Evolutionary conservation across 1,140 invertebrate species (phyloP).

Genomic region (Diachasmimorpha longicaudata): DNA sequence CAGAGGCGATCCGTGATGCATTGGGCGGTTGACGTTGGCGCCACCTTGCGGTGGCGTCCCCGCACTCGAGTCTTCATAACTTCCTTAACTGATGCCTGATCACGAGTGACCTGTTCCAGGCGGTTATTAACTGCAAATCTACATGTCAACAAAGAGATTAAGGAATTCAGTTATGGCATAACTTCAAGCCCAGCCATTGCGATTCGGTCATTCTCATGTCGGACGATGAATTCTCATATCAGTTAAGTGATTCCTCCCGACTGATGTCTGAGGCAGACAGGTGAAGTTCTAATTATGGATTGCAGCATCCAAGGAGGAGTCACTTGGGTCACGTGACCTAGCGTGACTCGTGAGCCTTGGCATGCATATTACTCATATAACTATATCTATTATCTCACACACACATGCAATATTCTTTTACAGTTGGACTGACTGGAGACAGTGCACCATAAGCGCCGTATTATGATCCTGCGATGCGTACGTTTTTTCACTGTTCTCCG

Average conservation of each 20-base stretch:
- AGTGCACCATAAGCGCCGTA: neutral
- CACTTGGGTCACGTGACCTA: slow-evolving; percentile 22
- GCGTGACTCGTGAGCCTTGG: slow-evolving; percentile 36
- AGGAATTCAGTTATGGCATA: too few species aligned
- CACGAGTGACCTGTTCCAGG: too few species aligned
- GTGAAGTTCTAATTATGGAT: slow-evolving; percentile 19
- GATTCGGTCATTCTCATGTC: slow-evolving; percentile 1
- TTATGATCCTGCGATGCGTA: neutral
- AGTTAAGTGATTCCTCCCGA: too few species aligned
- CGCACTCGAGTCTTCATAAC: too few species aligned
- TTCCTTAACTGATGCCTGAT: too few species aligned
- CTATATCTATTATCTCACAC: slow-evolving; percentile 1
- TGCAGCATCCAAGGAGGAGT: slow-evolving; percentile 2
- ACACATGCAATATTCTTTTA: slow-evolving; percentile 6
- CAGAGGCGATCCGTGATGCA: too few species aligned
- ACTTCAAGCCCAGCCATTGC: neutral
- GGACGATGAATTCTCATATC: neutral
- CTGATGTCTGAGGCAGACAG: slow-evolving; percentile 1
- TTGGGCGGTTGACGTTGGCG: too few species aligned
- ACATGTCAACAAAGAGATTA: too few species aligned
- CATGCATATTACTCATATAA: slow-evolving; percentile 31
- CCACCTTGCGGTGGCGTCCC: too few species aligned
- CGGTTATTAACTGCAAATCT: too few species aligned
- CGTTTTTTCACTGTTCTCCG: neutral
- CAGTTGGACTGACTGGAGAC: neutral